Evolutionary conservation across 2,888 invertebrate genomes (phyloP).

Genomic region (Petrolisthes manimaculis): DNA sequence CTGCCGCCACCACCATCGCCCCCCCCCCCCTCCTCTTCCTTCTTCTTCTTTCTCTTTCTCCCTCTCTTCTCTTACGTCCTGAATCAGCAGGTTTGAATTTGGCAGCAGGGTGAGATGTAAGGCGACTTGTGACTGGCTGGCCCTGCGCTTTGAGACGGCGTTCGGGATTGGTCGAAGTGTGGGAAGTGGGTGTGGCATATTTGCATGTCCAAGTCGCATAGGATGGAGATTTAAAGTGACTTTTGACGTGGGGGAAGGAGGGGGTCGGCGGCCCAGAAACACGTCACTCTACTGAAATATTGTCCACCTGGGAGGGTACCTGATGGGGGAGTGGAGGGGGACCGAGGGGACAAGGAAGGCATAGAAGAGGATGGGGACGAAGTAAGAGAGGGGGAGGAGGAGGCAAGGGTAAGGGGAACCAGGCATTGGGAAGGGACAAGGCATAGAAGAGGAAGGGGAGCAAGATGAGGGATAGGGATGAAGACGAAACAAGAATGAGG

Average conservation of each 20-base stretch:
- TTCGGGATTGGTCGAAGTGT: constrained; percentile 44
- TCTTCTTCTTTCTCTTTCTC: neutral
- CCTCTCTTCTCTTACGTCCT: constrained; percentile 28
- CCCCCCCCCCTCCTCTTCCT: neutral
- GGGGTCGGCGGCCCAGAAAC: constrained; percentile 11
- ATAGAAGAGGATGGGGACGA: neutral
- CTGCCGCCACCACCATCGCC: neutral
- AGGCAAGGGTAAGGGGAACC: neutral
- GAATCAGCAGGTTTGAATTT: constrained; percentile 57
- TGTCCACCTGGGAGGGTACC: constrained; percentile 23
- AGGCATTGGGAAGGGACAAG: neutral
- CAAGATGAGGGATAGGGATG: neutral
- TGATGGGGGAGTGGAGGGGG: neutral
- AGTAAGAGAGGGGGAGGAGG: neutral
- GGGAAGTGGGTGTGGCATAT: constrained; percentile 54
- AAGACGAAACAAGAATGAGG: neutral
- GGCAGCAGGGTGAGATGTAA: constrained; percentile 43
- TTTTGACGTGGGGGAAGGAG: constrained; percentile 42
- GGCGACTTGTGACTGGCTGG: constrained; percentile 43
- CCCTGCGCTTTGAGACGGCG: constrained; percentile 32
- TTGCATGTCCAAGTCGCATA: constrained; percentile 55
- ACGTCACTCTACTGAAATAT: constrained; percentile 28
- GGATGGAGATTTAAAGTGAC: constrained; percentile 56
- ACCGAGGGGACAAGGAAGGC: neutral
- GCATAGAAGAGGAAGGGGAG: neutral